These are phyloP conservation scores for Morus bassanus DNA, from an alignment of 2,797 vertebrate species.

Conservation along the genomic window DNA sequence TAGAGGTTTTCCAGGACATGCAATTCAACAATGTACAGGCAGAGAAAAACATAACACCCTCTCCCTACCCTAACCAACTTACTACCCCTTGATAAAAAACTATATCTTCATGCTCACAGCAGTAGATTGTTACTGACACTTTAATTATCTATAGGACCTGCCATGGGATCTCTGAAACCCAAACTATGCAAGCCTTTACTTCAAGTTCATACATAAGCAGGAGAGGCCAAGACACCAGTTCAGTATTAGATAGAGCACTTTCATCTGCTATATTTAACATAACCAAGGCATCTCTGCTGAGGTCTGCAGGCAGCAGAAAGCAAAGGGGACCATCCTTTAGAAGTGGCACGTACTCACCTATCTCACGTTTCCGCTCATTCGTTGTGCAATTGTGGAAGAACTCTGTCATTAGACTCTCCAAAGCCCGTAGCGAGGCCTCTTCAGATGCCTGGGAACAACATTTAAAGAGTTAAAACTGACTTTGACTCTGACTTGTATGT, in stretches of 20 bases:
- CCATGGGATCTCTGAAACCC: background rate
- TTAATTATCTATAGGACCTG: background rate
- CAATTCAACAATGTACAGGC: rapidly evolving
- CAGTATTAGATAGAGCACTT: background rate
- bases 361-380: slow-evolving; percentile 96
- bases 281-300: background rate
- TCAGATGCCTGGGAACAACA: slow-evolving; percentile 85
- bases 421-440: slow-evolving; percentile 88
- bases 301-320: background rate
- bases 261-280: background rate
- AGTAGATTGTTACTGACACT: background rate
- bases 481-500: background rate
- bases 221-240: background rate
- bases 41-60: background rate
- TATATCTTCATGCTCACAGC: background rate
- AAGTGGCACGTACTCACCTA: slow-evolving; percentile 79
- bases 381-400: slow-evolving; percentile 98
- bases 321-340: background rate
- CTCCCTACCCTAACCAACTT: background rate
- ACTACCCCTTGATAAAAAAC: background rate
- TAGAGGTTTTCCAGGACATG: background rate
- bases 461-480: background rate
- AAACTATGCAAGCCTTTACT: background rate
- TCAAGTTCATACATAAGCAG: background rate
- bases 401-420: slow-evolving; percentile 97